These are phyloP conservation scores for Frankliniella intonsa DNA, from an alignment of 2,888 invertebrate species.

Conservation along the genomic window DNA sequence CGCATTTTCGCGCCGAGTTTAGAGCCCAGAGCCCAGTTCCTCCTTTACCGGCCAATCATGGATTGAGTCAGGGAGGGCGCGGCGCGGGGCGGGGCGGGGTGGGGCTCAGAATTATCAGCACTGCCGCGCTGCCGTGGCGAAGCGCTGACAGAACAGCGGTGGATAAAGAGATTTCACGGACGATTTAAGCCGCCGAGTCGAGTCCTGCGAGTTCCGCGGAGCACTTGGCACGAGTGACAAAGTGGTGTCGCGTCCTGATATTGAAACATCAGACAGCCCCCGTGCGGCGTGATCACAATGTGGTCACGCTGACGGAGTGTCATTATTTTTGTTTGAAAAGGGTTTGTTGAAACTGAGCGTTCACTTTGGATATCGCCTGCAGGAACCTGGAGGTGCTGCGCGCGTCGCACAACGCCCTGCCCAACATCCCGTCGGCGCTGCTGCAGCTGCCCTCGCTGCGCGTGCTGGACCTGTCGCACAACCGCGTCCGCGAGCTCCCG, in stretches of 20 bases:
- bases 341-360: too few relatives aligned
- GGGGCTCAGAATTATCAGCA: constrained; percentile 20
- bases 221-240: constrained; percentile 25
- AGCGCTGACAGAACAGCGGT: neutral
- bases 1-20: constrained; percentile 23
- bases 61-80: neutral
- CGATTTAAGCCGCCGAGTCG: neutral
- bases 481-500: constrained; percentile 65
- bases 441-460: constrained; percentile 64
- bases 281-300: too few relatives aligned
- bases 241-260: too few relatives aligned
- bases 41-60: constrained; percentile 4
- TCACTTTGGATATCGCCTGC: constrained; percentile 47
- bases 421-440: constrained; percentile 66
- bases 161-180: constrained; percentile 29
- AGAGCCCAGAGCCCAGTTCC: constrained; percentile 18
- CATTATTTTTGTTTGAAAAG: too few relatives aligned
- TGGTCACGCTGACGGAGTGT: too few relatives aligned
- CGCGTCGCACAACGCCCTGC: constrained; percentile 71
- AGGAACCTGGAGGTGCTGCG: constrained; percentile 68
- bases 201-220: neutral
- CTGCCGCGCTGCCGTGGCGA: constrained; percentile 15
- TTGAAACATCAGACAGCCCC: too few relatives aligned
- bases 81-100: neutral
- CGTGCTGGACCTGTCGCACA: constrained; percentile 71